Evolutionary conservation across 2,888 invertebrate species (phyloP).

Genomic region (Dolichomitus sp.): DNA sequence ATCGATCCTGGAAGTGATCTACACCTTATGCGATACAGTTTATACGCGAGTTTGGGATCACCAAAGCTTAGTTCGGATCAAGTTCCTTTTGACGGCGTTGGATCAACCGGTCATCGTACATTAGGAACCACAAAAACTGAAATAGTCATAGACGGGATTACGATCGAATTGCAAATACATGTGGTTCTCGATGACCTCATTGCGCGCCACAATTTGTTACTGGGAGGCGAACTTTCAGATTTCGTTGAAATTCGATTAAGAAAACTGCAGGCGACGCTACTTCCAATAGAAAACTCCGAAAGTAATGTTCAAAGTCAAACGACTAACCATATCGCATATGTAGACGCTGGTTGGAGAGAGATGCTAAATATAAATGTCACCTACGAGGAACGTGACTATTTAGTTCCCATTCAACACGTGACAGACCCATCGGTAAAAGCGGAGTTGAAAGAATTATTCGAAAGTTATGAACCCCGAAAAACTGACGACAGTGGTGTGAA

Average conservation of each 20-base stretch:
- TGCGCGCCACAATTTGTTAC: neutral
- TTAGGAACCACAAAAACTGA: too few species aligned
- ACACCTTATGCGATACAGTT: constrained; percentile 42
- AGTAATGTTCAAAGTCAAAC: neutral
- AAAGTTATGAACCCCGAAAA: constrained; percentile 58
- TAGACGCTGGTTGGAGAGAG: constrained; percentile 24
- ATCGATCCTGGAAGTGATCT: too few species aligned
- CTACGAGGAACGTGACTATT: constrained; percentile 9
- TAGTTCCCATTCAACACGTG: constrained; percentile 31
- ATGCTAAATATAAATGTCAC: constrained; percentile 34
- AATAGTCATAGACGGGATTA: too few species aligned
- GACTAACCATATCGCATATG: too few species aligned
- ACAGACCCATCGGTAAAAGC: constrained; percentile 21
- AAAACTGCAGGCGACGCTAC: constrained; percentile 35
- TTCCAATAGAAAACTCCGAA: constrained; percentile 4
- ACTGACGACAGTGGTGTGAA: constrained; percentile 55
- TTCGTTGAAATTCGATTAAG: constrained; percentile 49
- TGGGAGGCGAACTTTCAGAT: constrained; percentile 58
- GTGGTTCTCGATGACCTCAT: constrained; percentile 56
- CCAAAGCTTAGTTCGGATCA: constrained; percentile 22
- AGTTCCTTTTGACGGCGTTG: constrained; percentile 24
- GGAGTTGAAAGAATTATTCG: constrained; percentile 42
- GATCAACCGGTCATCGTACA: too few species aligned
- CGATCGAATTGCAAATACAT: constrained; percentile 43
- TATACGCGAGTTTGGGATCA: constrained; percentile 49